A percentile compares a stretch with the other conserved stretches of the same genome.
phyloP scores from a whole-genome alignment of 2,797 vertebrate species.

The Neopelma chrysocephalum region DNA sequence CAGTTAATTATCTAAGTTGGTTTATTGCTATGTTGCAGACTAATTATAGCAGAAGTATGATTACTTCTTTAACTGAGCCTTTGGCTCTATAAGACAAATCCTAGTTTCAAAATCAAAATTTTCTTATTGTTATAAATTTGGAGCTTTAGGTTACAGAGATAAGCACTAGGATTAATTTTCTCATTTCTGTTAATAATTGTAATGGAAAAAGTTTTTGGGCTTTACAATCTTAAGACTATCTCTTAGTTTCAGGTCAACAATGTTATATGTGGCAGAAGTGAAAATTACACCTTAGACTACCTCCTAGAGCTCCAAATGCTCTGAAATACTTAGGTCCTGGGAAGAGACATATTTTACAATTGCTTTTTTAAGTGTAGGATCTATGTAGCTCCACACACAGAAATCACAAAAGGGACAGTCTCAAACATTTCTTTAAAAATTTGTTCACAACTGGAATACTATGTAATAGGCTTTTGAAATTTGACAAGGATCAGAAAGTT shows the following conservation, averaged over 20 bases:
- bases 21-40: not conserved
- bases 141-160: not conserved
- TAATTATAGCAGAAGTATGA: not conserved
- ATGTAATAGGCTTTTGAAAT: not conserved
- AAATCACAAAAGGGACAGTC: not conserved
- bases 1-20: conserved; percentile 38
- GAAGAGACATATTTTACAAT: not conserved
- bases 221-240: not conserved
- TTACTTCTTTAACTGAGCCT: not conserved
- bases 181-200: not conserved
- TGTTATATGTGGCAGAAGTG: not conserved
- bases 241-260: not conserved
- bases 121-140: not conserved
- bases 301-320: not conserved
- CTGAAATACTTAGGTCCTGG: not conserved
- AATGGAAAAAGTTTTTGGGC: not conserved
- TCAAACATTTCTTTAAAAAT: not conserved
- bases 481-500: not conserved
- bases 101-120: not conserved
- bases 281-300: not conserved
- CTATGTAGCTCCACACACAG: not conserved
- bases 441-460: not conserved
- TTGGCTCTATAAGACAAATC: not conserved
- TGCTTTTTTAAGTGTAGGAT: not conserved
- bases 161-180: not conserved